phyloP scores from a whole-genome alignment of 2,888 invertebrate species.

The Lomographa bimaculata region DNA sequence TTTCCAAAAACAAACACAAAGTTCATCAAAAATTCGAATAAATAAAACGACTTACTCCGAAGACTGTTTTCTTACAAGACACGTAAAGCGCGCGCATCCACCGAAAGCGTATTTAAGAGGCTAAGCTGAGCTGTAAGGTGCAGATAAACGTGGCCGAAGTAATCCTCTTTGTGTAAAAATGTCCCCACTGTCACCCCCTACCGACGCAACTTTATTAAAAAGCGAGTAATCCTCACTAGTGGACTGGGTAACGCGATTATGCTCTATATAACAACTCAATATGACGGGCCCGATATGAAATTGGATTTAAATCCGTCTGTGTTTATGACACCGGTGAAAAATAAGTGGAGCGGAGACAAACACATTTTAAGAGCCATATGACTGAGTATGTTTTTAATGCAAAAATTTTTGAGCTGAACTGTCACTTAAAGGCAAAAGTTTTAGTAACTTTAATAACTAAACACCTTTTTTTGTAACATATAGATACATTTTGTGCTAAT shows the following conservation, averaged over 20 bases:
- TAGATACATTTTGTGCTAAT: too few relatives aligned
- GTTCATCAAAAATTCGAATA: too few relatives aligned
- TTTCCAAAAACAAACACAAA: too few relatives aligned
- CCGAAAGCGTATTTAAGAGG: slow-evolving; percentile 70
- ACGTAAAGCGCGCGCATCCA: slow-evolving; percentile 67
- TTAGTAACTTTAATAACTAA: too few relatives aligned
- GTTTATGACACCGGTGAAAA: slow-evolving; percentile 53
- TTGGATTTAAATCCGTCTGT: slow-evolving; percentile 72
- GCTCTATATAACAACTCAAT: slow-evolving; percentile 76
- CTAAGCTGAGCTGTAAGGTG: slow-evolving; percentile 80
- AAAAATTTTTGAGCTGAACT: too few relatives aligned
- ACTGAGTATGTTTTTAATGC: too few relatives aligned
- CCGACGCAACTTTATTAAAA: slow-evolving; percentile 77
- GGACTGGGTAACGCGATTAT: slow-evolving; percentile 82
- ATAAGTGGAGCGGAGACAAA: slow-evolving; percentile 14
- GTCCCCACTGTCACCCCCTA: slow-evolving; percentile 74
- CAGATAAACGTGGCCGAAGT: slow-evolving; percentile 79
- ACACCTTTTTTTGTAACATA: too few relatives aligned
- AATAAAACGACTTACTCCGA: slow-evolving; percentile 5
- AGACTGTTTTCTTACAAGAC: slow-evolving; percentile 20
- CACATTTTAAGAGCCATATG: too few relatives aligned
- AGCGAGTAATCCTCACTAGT: slow-evolving; percentile 80
- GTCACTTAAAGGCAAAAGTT: too few relatives aligned
- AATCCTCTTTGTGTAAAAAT: slow-evolving; percentile 83
- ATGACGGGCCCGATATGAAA: slow-evolving; percentile 71